Evolutionary conservation across 2,797 vertebrate species (phyloP).

Genomic region (Oreochromis mossambicus): DNA sequence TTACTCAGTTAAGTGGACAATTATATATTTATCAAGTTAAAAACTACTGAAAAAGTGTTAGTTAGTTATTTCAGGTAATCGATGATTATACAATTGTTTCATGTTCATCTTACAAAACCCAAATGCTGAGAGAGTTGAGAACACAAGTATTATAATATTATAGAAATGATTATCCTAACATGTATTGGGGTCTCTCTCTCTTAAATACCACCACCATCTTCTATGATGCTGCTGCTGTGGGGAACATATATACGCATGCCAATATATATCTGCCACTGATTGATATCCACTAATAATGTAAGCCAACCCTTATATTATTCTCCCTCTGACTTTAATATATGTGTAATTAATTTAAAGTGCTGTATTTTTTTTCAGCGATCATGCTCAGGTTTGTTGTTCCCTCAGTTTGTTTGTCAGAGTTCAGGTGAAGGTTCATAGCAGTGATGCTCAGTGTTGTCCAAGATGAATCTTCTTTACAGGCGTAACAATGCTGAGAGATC

Average conservation of each 20-base stretch:
- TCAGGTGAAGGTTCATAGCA: not conserved
- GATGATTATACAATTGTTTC: not conserved
- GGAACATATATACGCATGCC: not conserved
- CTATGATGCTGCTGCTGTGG: accelerated
- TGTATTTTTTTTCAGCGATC: not conserved
- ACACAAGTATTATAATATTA: not conserved
- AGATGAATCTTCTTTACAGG: not conserved
- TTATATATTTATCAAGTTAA: not conserved
- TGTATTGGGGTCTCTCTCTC: accelerated
- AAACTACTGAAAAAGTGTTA: not conserved
- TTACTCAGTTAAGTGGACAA: accelerated
- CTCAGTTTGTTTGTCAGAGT: not conserved
- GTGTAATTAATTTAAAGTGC: not conserved
- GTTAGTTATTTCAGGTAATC: not conserved
- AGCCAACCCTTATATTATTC: not conserved
- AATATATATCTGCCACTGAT: not conserved
- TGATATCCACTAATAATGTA: not conserved
- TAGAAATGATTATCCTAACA: not conserved
- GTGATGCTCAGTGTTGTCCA: not conserved
- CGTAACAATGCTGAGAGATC: not conserved
- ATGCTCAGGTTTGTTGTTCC: not conserved
- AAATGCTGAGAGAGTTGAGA: not conserved
- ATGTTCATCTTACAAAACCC: not conserved
- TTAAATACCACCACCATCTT: not conserved
- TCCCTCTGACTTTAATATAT: no score